Percentiles rank a stretch among this genome's conserved stretches.
These are phyloP conservation scores for Laspeyria flexula DNA, from an alignment of 2,888 invertebrate species.

Conservation along the genomic window DNA sequence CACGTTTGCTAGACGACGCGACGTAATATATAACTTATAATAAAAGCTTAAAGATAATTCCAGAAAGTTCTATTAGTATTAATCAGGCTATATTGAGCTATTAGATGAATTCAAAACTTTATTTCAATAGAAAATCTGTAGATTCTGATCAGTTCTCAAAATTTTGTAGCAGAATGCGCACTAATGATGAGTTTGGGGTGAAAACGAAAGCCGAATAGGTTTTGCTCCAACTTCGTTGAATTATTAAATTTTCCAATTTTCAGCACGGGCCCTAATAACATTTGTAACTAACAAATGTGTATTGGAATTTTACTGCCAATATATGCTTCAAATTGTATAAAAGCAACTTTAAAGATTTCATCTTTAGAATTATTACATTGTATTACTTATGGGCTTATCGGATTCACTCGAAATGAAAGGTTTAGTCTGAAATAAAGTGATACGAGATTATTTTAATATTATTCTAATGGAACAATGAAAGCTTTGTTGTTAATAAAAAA, in stretches of 20 bases:
- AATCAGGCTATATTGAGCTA: slow-evolving; percentile 33
- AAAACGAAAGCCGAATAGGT: slow-evolving; percentile 43
- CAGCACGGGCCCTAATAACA: slow-evolving; percentile 32
- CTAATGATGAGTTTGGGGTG: slow-evolving; percentile 49
- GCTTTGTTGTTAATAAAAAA: too few relatives aligned
- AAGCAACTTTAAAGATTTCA: neutral
- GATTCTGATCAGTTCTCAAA: slow-evolving; percentile 49
- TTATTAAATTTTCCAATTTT: slow-evolving; percentile 58
- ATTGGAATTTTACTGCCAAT: slow-evolving; percentile 31
- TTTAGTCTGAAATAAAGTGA: too few relatives aligned
- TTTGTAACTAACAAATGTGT: slow-evolving; percentile 28
- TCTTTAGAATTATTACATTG: slow-evolving; percentile 4
- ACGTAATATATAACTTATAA: too few relatives aligned
- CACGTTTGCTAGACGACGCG: too few relatives aligned
- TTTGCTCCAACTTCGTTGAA: slow-evolving; percentile 41
- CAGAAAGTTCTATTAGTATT: slow-evolving; percentile 12
- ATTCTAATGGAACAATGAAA: too few relatives aligned
- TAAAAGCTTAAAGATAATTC: neutral
- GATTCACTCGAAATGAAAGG: too few relatives aligned
- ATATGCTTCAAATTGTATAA: slow-evolving; percentile 10
- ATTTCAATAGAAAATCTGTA: slow-evolving; percentile 33
- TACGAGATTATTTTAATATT: too few relatives aligned
- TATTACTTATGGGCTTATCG: neutral
- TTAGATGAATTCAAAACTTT: slow-evolving; percentile 27
- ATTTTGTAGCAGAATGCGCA: slow-evolving; percentile 47